Evolutionary conservation across 1,140 invertebrate genomes (phyloP).

Genomic region (Solenopsis invicta): DNA sequence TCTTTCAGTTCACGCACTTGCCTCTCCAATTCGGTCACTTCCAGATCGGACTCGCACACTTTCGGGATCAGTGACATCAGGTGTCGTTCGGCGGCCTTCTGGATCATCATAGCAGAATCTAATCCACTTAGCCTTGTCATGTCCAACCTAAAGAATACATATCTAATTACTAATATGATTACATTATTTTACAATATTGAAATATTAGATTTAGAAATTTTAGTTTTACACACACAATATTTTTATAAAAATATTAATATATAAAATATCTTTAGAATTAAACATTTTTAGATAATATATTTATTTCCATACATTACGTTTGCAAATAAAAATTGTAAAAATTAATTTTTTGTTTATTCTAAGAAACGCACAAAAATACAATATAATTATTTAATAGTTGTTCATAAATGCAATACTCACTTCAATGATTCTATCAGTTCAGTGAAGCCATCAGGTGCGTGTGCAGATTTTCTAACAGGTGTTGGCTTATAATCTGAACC

Average conservation of each 20-base stretch:
- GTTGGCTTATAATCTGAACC: slow-evolving; percentile 83
- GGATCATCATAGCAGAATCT: slow-evolving; percentile 75
- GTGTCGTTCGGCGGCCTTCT: slow-evolving; percentile 76
- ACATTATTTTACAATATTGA: slow-evolving; percentile 4
- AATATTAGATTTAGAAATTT: neutral
- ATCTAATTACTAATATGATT: neutral
- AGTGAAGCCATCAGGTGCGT: slow-evolving; percentile 76
- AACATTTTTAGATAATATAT: neutral
- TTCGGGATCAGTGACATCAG: slow-evolving; percentile 75
- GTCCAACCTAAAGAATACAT: slow-evolving; percentile 73
- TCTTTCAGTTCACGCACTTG: slow-evolving; percentile 71
- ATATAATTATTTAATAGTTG: neutral
- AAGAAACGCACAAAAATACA: neutral
- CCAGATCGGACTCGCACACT: slow-evolving; percentile 75
- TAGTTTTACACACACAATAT: neutral
- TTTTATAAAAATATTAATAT: no score
- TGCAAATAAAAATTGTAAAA: neutral
- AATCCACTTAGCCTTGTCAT: slow-evolving; percentile 67
- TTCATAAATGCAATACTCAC: slow-evolving; percentile 67
- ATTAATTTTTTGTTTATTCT: neutral
- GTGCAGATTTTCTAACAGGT: slow-evolving; percentile 68
- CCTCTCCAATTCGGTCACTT: slow-evolving; percentile 75
- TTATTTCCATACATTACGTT: neutral
- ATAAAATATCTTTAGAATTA: no score
- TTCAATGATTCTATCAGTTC: slow-evolving; percentile 76